phyloP scores from a whole-genome alignment of 2,888 invertebrate species.

The Yponomeuta evonymella region DNA sequence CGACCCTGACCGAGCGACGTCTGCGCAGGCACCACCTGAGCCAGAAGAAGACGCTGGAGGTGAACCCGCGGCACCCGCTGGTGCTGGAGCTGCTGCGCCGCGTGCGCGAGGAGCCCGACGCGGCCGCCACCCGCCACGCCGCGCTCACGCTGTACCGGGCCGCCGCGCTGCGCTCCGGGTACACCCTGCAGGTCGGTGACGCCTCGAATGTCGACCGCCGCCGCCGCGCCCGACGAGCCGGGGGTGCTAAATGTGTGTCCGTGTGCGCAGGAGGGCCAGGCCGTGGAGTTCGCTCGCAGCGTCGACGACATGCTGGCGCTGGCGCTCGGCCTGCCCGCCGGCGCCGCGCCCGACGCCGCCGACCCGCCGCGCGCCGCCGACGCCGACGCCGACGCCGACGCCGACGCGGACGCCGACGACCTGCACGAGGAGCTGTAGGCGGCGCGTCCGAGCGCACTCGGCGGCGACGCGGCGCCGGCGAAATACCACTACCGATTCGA shows the following conservation, averaged over 20 bases:
- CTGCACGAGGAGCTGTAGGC: constrained; percentile 49
- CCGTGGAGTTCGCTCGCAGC: constrained; percentile 88
- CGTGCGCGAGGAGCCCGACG: constrained; percentile 83
- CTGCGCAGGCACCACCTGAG: constrained; percentile 82
- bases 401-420: constrained; percentile 25
- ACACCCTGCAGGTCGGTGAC: constrained; percentile 76
- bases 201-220: no score
- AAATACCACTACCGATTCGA: neutral
- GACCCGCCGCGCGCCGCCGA: constrained; percentile 21
- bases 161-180: constrained; percentile 96
- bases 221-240: no score
- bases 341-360: constrained; percentile 75
- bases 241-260: no score
- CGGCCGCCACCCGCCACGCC: constrained; percentile 84
- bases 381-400: constrained; percentile 23
- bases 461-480: neutral
- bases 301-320: constrained; percentile 93
- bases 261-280: constrained; percentile 52
- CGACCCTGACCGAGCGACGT: neutral
- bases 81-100: constrained; percentile 92
- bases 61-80: constrained; percentile 98
- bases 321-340: constrained; percentile 84
- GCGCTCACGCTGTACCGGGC: constrained; percentile 94
- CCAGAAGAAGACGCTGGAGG: constrained; percentile 97
- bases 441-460: neutral